Evolutionary conservation across 2,888 invertebrate species (phyloP).

Genomic region (Drosophila affinis): DNA sequence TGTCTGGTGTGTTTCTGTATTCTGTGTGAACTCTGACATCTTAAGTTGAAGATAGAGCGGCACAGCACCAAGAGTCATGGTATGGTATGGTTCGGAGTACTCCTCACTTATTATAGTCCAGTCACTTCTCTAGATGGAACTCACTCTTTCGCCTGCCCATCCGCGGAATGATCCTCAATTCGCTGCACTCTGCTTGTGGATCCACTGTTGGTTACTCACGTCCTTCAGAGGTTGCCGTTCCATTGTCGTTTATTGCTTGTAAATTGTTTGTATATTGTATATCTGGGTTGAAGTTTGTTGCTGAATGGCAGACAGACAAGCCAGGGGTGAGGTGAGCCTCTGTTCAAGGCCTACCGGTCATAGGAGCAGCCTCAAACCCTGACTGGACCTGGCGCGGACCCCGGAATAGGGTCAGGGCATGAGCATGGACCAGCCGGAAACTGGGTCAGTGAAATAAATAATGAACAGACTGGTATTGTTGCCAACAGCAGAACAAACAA

Average conservation of each 20-base stretch:
- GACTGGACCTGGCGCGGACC: not conserved
- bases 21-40: too few relatives aligned
- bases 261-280: not conserved
- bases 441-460: slow-evolving; percentile 73
- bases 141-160: too few relatives aligned
- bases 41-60: too few relatives aligned
- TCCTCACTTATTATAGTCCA: not conserved
- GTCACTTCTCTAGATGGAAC: too few relatives aligned
- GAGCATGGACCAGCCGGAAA: slow-evolving; percentile 57
- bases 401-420: slow-evolving; percentile 52
- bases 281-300: not conserved
- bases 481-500: slow-evolving; percentile 47
- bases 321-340: not conserved
- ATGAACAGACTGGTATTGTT: slow-evolving; percentile 55
- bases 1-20: too few relatives aligned
- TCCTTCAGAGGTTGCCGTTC: not conserved
- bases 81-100: too few relatives aligned
- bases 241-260: not conserved
- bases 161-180: too few relatives aligned
- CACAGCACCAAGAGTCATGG: too few relatives aligned
- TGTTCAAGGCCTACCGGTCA: slow-evolving; percentile 8
- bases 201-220: not conserved
- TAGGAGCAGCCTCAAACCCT: not conserved
- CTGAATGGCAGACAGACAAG: not conserved
- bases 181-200: too few relatives aligned